Evolutionary conservation across 1,140 invertebrate genomes (phyloP).

Genomic region (Atopsyche davidsoni): DNA sequence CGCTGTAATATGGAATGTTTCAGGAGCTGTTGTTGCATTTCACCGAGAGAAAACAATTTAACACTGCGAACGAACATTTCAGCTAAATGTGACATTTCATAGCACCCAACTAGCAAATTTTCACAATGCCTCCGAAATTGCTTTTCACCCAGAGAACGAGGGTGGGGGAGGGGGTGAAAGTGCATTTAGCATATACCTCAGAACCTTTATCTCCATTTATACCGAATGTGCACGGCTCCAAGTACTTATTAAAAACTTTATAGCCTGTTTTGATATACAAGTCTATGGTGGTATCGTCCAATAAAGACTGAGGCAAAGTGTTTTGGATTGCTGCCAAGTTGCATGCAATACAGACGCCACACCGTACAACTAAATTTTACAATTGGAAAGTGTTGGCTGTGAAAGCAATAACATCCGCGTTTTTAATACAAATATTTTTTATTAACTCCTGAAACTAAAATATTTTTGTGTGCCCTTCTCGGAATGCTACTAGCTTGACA

Average conservation of each 20-base stretch:
- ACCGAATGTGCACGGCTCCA: too few species aligned
- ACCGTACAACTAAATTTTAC: too few species aligned
- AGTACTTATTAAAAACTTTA: constrained; percentile 21
- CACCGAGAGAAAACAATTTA: too few species aligned
- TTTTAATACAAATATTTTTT: too few species aligned
- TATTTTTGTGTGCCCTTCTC: too few species aligned
- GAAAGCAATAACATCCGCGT: too few species aligned
- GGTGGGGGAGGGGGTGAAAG: neutral
- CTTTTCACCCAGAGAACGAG: neutral
- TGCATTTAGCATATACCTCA: neutral
- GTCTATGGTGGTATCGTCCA: constrained; percentile 19
- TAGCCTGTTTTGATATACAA: constrained; percentile 22
- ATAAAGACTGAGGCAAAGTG: constrained; percentile 20
- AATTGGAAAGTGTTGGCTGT: too few species aligned
- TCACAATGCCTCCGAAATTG: neutral
- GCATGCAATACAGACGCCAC: constrained; percentile 8
- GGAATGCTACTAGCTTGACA: too few species aligned
- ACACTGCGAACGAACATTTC: too few species aligned
- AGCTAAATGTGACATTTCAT: neutral
- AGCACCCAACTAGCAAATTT: neutral
- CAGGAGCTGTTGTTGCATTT: too few species aligned
- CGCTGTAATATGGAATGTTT: too few species aligned
- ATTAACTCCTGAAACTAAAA: too few species aligned
- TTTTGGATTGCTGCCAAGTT: constrained; percentile 20
- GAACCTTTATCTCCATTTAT: constrained; percentile 6